Conservation (phyloP, 2,113 vertebrate species). For the Saccopteryx bilineata region DNA sequence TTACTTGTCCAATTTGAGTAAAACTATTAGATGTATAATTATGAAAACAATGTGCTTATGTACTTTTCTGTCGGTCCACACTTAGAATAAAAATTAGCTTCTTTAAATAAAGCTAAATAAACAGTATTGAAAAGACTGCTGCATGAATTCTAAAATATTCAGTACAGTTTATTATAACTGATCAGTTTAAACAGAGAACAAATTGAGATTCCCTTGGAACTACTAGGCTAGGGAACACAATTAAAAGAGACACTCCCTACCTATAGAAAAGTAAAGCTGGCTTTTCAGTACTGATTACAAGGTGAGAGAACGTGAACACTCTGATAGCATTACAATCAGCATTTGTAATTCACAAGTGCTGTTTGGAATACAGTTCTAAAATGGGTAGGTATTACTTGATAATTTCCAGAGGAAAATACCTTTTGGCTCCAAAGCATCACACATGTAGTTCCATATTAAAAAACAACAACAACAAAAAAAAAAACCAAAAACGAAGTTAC, state of each 20-base stretch:
- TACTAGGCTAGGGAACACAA: constrained; percentile 82
- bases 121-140: constrained; percentile 65
- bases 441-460: background rate
- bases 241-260: constrained; percentile 88
- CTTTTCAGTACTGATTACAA: constrained; percentile 73
- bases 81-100: constrained; percentile 66
- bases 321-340: constrained; percentile 32
- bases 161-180: constrained; percentile 86
- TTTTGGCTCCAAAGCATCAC: constrained; percentile 59
- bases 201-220: constrained; percentile 89
- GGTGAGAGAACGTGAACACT: constrained; percentile 66
- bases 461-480: background rate
- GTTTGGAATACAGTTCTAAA: constrained; percentile 52
- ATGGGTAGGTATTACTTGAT: constrained; percentile 53
- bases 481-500: constrained; percentile 9
- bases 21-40: constrained; percentile 32
- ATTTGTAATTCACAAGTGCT: constrained; percentile 64
- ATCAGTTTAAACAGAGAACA: constrained; percentile 88
- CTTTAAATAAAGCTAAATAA: constrained; percentile 74
- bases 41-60: constrained; percentile 48
- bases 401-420: constrained; percentile 60
- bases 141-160: constrained; percentile 81
- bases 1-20: background rate
- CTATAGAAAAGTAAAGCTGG: constrained; percentile 76
- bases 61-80: constrained; percentile 36